Base-by-base conservation (phyloP, 2,797 vertebrate genomes). In the Coranthus polyacanthus region DNA sequence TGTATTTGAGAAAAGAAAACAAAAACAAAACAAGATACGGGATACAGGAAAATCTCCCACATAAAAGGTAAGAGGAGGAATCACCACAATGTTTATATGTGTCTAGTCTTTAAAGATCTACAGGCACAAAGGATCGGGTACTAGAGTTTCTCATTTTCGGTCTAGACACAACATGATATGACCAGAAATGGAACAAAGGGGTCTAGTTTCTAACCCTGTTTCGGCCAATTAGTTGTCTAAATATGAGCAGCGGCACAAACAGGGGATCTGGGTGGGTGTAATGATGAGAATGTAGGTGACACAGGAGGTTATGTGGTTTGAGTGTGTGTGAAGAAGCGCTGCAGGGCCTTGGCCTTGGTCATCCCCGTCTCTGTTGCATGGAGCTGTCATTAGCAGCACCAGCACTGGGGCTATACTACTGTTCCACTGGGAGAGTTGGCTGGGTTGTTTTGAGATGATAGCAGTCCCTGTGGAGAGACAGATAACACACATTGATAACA, bases 381-480 rank as follows among this genome's bases (percentile, higher is more conserved):
- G 86, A 85, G 87, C 89, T 92, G 91, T 92, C 88, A 90, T 88
- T 91, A 93, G 91, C 91, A 94, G 95, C 93, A 83, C 93, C 89
- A 88, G 91, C 80, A 90, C 88, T 88, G 71, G 90, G 87, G 88
- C 95, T 97, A 97, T 95, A 97, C 96, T 93, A 96, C 95, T 87
- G 97, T 97, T 89, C 96, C 96, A 92, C 96, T 97, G 89, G 96
- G 95, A 92, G 96, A 96, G 94, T 93, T 95, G 95, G 96, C 95
- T 89, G 96, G 95, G 94, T 91, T 95, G 95, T 90, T 95, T 93
- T 94, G 98, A 93, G 96, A 94, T 85, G 96, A 95, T 90, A 95
- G 92, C 90, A 95, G 94, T 89, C 96, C 97, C 98, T 98, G 96
- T 80, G 86, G 94, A 96, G 68, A 85, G 60, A 88, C 65, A 85